phyloP scores from a whole-genome alignment of 2,888 invertebrate species.

The Hyposoter dolosus region DNA sequence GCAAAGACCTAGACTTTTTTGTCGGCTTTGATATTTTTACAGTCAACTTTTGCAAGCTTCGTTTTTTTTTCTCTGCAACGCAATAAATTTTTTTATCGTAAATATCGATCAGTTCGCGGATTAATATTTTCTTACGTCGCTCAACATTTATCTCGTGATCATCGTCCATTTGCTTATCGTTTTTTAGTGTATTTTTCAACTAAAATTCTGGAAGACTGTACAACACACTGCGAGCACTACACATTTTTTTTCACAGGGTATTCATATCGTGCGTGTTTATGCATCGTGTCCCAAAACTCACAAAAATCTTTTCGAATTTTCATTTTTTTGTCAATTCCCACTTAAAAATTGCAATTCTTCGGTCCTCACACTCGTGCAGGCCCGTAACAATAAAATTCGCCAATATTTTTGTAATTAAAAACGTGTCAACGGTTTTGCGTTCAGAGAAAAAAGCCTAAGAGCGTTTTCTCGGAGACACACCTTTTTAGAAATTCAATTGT shows the following conservation, averaged over 20 bases:
- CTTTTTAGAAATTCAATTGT: neutral
- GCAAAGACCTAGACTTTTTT: slow-evolving; percentile 16
- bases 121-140: neutral
- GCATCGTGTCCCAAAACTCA: neutral
- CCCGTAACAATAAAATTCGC: too few relatives aligned
- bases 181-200: slow-evolving; percentile 11
- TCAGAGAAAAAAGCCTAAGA: neutral
- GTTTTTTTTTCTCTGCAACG: slow-evolving; percentile 7
- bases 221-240: slow-evolving; percentile 60
- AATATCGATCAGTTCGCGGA: neutral
- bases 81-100: neutral
- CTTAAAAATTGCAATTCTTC: too few relatives aligned
- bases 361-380: too few relatives aligned
- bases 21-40: slow-evolving; percentile 26
- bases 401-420: too few relatives aligned
- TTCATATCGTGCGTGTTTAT: neutral
- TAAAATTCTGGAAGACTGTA: slow-evolving; percentile 70
- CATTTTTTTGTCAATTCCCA: neutral
- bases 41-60: slow-evolving; percentile 8
- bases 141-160: neutral
- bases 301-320: neutral
- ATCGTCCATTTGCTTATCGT: neutral
- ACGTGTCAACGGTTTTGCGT: neutral
- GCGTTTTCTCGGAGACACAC: neutral
- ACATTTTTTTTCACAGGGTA: slow-evolving; percentile 38